These are phyloP conservation scores for Microtus oregoni DNA, from an alignment of 2,113 vertebrate genomes.

Conservation along the genomic window DNA sequence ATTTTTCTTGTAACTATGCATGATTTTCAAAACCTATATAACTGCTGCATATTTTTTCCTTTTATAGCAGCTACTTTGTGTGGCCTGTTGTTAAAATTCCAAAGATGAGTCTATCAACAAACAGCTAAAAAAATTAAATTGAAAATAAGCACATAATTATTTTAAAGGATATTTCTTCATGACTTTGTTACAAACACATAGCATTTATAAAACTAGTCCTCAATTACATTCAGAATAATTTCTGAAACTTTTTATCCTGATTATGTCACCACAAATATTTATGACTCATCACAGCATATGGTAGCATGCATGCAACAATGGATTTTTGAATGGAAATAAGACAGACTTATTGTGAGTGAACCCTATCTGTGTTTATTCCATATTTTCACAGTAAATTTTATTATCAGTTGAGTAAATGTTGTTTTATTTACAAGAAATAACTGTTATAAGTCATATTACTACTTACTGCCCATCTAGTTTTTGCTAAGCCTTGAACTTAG, in stretches of 20 bases:
- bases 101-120: not conserved
- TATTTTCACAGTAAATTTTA: conserved; percentile 20
- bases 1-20: conserved; percentile 48
- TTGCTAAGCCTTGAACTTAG: not conserved
- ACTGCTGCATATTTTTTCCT: not conserved
- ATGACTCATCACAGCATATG: not conserved
- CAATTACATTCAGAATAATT: conserved; percentile 50
- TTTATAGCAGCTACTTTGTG: conserved; percentile 19
- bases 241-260: not conserved
- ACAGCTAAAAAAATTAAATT: conserved; percentile 52
- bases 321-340: not conserved
- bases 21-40: conserved; percentile 9
- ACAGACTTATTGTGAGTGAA: not conserved
- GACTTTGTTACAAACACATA: not conserved
- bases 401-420: not conserved
- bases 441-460: conserved; percentile 13
- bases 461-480: conserved; percentile 29
- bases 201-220: conserved; percentile 46
- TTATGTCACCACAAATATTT: not conserved
- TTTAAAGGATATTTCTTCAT: conserved; percentile 28
- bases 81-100: conserved; percentile 39
- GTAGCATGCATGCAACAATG: not conserved
- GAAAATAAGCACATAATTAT: conserved; percentile 28
- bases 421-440: conserved; percentile 57
- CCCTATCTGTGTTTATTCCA: not conserved